phyloP scores from a whole-genome alignment of 2,113 vertebrate genomes.

The Numida meleagris region DNA sequence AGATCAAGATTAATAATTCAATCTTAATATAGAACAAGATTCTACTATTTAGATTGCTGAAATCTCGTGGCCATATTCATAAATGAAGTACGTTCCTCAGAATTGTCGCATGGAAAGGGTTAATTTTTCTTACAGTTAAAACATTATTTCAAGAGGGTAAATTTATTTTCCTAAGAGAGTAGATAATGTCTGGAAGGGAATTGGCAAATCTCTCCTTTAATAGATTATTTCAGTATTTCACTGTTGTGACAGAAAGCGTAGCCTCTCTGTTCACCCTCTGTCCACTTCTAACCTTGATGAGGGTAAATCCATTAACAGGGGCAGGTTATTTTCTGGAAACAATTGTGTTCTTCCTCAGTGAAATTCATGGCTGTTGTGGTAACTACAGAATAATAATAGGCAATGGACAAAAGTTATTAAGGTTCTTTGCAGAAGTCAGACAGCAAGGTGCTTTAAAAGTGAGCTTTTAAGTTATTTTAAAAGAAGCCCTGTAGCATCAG shows the following conservation, averaged over 20 bases:
- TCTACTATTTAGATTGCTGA: not conserved
- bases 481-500: not conserved
- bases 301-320: not conserved
- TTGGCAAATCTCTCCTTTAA: not conserved
- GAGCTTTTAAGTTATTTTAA: not conserved
- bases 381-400: conserved; percentile 28
- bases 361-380: conserved; percentile 29
- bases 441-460: conserved; percentile 45
- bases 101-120: not conserved
- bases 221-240: not conserved
- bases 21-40: not conserved
- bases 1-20: not conserved
- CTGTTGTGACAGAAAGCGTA: not conserved
- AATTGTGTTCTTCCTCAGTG: conserved; percentile 26
- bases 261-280: not conserved
- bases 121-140: not conserved
- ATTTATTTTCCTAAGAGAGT: not conserved
- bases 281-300: not conserved
- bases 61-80: not conserved
- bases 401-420: conserved; percentile 10
- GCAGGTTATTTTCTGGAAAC: not conserved
- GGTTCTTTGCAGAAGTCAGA: conserved; percentile 35
- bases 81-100: not conserved
- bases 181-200: not conserved
- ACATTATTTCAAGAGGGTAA: not conserved